Evolutionary conservation across 53 echinoderm and acorn worm species (phyloP), one percentile per base, ranked within the genome.

Genomic region (Zoroaster sp.): DNA sequence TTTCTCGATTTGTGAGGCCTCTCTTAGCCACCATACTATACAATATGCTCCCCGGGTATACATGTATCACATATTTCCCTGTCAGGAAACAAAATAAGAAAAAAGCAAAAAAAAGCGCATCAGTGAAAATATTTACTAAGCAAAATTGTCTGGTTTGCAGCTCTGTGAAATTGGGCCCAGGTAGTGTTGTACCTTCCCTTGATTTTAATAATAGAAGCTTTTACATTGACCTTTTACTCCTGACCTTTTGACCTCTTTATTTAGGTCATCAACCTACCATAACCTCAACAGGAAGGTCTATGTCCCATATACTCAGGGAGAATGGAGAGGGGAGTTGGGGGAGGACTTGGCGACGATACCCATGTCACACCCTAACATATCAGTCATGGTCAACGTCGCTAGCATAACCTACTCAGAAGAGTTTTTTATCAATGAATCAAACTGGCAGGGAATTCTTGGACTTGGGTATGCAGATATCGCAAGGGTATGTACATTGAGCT

Each of bases 391-490:
- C 1, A 91, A 98, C 83, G 87, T 97, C 0, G 98, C 92, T 3
- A 89, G 83, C 69, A 97, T 97, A 69, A 92, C 92, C 0, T 69
- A 94, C 78, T 97, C 98, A 15, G 79, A 95, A n/a, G 67, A 89
- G 43, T 95, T 97, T 78, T 95, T 95, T 75, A 91, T 95, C 74
- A 97, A 97, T 42, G 95, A 90, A 1, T 95, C 98, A 3, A 81
- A 93, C 46, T 97, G 98, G 98, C 95, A 97, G 72, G 98, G 98
- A 14, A 97, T 97, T 69, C 91, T 97, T 74, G 98, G 98, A 78
- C 71, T 97, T 40, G 98, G 82, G 11, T 97, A 95, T 59, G 93
- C 91, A 2, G 93, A 92, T 0, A 95, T 97, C 4, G 95, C 98
- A 63, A 87, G 95, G 91, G 98, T 97, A 88, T 42, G 91, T 69